Percentiles rank a stretch among this genome's conserved stretches.
Conservation (phyloP, 2,797 vertebrate species). For the Gymnothorax javanicus region DNA sequence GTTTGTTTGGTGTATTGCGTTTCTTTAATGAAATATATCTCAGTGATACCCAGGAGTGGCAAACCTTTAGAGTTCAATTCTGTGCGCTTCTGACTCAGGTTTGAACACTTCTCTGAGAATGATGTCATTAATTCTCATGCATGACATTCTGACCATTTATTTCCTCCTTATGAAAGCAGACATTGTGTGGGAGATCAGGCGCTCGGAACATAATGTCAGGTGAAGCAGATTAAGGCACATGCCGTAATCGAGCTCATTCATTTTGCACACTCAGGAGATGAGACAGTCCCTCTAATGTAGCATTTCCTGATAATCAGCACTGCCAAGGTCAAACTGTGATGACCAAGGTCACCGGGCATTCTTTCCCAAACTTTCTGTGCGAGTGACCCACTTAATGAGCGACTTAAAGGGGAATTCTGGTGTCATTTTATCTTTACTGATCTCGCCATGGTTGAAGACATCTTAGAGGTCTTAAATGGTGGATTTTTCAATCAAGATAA, state of each 20-base stretch:
- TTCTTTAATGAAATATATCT: neutral
- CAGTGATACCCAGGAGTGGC: too few species aligned
- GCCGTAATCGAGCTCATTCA: neutral
- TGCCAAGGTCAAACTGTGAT: neutral
- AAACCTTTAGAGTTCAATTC: neutral
- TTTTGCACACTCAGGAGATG: neutral
- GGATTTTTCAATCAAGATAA: neutral
- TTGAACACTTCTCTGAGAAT: neutral
- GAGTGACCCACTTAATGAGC: neutral
- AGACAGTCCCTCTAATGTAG: neutral
- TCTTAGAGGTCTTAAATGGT: neutral
- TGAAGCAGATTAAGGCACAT: neutral
- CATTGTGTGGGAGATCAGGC: neutral
- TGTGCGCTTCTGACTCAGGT: neutral
- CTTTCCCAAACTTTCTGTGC: neutral
- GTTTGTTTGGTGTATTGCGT: too few species aligned
- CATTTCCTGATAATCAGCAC: neutral
- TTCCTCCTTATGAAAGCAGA: neutral
- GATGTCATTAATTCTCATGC: neutral
- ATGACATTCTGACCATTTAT: neutral
- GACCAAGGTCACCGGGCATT: neutral
- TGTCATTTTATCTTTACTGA: neutral
- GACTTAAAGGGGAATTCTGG: neutral
- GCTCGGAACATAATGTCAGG: neutral
- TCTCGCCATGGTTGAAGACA: neutral